These are phyloP conservation scores for Cirrhinus mrigala DNA, from an alignment of 2,797 vertebrate genomes.

Conservation along the genomic window DNA sequence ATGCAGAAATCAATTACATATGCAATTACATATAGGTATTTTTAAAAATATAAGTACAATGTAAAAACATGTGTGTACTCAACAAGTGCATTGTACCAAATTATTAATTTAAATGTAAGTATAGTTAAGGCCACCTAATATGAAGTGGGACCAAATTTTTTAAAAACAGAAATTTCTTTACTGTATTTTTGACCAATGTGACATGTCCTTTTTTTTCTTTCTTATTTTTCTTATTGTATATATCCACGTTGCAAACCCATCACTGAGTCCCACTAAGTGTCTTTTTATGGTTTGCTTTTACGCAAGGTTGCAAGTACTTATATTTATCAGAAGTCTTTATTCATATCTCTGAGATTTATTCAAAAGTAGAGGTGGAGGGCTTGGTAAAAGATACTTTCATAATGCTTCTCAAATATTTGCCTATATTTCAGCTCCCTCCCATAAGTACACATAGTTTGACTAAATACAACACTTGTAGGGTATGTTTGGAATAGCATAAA, in stretches of 20 bases:
- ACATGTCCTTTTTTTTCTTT: too few relatives aligned
- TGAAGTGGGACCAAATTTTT: too few relatives aligned
- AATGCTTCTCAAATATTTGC: constrained; percentile 51
- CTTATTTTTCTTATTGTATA: not conserved
- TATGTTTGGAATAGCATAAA: constrained; percentile 4
- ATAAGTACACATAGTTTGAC: constrained; percentile 27
- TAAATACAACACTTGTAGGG: constrained; percentile 18
- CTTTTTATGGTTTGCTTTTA: not conserved
- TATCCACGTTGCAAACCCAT: too few relatives aligned
- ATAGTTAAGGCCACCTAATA: too few relatives aligned
- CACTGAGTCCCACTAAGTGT: not conserved
- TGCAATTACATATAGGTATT: too few relatives aligned
- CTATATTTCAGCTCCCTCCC: constrained; percentile 39
- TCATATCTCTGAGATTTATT: not conserved
- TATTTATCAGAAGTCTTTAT: constrained; percentile 11
- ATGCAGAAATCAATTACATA: too few relatives aligned
- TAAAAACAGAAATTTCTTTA: too few relatives aligned
- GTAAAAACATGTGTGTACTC: too few relatives aligned
- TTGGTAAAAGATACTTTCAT: constrained; percentile 45
- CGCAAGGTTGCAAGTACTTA: constrained; percentile 6
- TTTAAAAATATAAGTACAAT: too few relatives aligned
- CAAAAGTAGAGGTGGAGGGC: constrained; percentile 1
- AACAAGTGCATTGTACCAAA: too few relatives aligned
- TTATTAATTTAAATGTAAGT: too few relatives aligned
- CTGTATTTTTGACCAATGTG: too few relatives aligned